Percentiles rank a stretch among this genome's conserved stretches.
Conservation (phyloP, 2,113 vertebrate species). For the cat (Felis catus) region F.catus_Fca126_mat1.0 CM031419.1:219562001-219562500, state of each 20-base stretch:
- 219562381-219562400: not conserved
- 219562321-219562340: not conserved
- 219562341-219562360: not conserved
- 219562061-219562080: not conserved
- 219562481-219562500: fast-evolving
- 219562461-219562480: not conserved
- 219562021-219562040: not conserved
- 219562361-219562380: not conserved
- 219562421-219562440: not conserved
- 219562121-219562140: fast-evolving
- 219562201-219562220: too few species aligned
- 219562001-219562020: not conserved
- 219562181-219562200: not conserved
- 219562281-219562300: fast-evolving
- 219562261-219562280: not conserved
- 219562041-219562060: not conserved
- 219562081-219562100: not conserved
- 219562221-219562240: not conserved
- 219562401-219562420: not conserved
- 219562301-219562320: not conserved
- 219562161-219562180: not conserved
- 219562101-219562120: not conserved
- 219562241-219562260: not conserved
- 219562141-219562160: not conserved
- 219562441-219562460: not conserved